Percentiles rank a stretch among this genome's conserved stretches.
Evolutionary conservation across 2,888 invertebrate species (phyloP).

Genomic region (Smittia sp.): DNA sequence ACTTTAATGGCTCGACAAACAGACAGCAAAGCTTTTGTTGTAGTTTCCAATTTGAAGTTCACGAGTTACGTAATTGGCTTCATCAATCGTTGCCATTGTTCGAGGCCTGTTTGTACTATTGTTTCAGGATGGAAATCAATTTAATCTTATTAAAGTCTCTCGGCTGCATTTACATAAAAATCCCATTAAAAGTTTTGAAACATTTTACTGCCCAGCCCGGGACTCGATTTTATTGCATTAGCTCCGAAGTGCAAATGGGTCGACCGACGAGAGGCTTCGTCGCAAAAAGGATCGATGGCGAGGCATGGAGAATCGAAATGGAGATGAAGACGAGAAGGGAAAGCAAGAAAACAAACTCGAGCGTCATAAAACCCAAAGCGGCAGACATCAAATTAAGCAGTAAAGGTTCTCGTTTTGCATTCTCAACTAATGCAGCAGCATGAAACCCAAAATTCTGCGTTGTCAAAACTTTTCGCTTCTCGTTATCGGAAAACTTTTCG

Average conservation of each 20-base stretch:
- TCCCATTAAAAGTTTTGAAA: conserved; percentile 25
- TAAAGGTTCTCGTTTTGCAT: conserved; percentile 22
- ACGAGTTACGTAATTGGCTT: not conserved
- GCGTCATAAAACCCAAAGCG: conserved; percentile 20
- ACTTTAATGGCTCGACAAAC: not conserved
- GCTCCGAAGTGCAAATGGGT: not conserved
- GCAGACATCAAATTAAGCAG: conserved; percentile 34
- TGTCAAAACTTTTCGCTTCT: not conserved
- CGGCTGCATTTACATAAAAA: conserved; percentile 24
- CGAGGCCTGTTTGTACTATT: not conserved
- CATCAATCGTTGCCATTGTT: not conserved
- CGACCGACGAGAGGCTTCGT: not conserved
- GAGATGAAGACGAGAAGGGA: not conserved
- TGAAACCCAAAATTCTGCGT: not conserved
- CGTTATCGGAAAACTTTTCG: no score
- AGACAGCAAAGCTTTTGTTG: not conserved
- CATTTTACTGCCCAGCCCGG: not conserved
- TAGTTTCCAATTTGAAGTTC: not conserved
- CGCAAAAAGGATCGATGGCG: conserved; percentile 15
- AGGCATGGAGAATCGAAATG: not conserved
- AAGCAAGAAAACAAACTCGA: not conserved
- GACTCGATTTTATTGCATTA: conserved; percentile 6
- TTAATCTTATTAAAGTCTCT: not conserved
- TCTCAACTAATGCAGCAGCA: not conserved
- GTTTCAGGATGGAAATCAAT: not conserved